Percentiles rank a stretch among this genome's conserved stretches.
Evolutionary conservation across 2,113 vertebrate genomes (phyloP).

Genomic region (Poecile atricapillus): DNA sequence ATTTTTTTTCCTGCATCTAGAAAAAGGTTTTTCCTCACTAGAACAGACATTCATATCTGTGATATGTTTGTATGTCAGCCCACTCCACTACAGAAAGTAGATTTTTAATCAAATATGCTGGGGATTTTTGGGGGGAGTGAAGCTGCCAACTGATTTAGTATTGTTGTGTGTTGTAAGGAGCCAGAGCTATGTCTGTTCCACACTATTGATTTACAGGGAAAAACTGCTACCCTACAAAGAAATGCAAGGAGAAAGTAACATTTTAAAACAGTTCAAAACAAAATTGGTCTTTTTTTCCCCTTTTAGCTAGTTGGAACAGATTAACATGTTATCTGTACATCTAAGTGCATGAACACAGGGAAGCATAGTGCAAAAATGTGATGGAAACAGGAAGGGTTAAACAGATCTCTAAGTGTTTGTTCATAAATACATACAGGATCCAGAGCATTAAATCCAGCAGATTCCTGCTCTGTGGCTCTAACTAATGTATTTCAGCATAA

Average conservation of each 20-base stretch:
- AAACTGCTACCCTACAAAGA: background rate
- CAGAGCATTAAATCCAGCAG: background rate
- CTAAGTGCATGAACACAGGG: background rate
- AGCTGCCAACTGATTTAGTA: background rate
- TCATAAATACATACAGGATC: background rate
- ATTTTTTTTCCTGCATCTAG: background rate
- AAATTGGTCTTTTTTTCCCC: background rate
- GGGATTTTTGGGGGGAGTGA: background rate
- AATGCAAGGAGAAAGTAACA: background rate
- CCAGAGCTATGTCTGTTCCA: background rate
- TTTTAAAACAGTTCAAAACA: background rate
- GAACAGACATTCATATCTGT: background rate
- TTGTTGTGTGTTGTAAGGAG: background rate
- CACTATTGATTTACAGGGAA: background rate
- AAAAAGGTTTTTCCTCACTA: background rate
- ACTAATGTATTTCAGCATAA: background rate
- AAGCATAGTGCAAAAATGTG: background rate
- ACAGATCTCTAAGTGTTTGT: background rate
- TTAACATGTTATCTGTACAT: fast-evolving
- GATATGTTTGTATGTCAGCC: background rate
- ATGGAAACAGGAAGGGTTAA: background rate
- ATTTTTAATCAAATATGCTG: background rate
- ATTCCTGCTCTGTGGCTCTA: background rate
- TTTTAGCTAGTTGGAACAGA: background rate
- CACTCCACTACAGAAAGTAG: background rate